A percentile compares a stretch with the other conserved stretches of the same genome.
Conservation (phyloP, 2,888 invertebrate genomes). For the Tetrapedia diversipes region DNA sequence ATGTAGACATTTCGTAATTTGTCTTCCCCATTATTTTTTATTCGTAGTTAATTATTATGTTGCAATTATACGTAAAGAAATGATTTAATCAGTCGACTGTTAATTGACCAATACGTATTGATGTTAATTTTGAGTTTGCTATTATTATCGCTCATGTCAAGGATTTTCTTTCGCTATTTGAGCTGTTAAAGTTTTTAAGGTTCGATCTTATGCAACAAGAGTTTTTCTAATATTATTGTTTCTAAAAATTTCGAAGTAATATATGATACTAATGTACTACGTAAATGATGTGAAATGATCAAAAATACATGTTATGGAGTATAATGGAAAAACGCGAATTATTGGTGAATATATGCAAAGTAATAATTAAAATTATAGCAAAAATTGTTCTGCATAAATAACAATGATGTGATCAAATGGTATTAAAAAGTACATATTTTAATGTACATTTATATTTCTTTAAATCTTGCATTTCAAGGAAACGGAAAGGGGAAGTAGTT, state of each 20-base stretch:
- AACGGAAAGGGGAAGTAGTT: slow-evolving; percentile 10
- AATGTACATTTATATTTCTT: slow-evolving; percentile 56
- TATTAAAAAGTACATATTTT: slow-evolving; percentile 25
- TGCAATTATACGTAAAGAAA: slow-evolving; percentile 14
- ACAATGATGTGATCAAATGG: not conserved
- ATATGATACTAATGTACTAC: slow-evolving; percentile 45
- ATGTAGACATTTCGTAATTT: slow-evolving; percentile 55
- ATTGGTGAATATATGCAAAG: slow-evolving; percentile 3
- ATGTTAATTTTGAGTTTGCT: slow-evolving; percentile 29
- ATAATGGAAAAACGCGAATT: slow-evolving; percentile 7
- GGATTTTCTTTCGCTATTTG: slow-evolving; percentile 55
- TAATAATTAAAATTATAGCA: not conserved
- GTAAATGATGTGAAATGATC: not conserved
- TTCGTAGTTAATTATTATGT: slow-evolving; percentile 29
- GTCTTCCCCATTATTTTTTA: slow-evolving; percentile 61
- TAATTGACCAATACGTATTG: slow-evolving; percentile 40
- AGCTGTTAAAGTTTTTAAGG: slow-evolving; percentile 29
- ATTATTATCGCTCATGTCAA: slow-evolving; percentile 23
- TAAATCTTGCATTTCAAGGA: slow-evolving; percentile 42
- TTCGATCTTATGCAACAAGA: not conserved
- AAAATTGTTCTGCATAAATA: not conserved
- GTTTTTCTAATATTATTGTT: slow-evolving; percentile 2
- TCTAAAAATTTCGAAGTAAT: slow-evolving; percentile 33
- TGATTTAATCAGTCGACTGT: slow-evolving; percentile 55
- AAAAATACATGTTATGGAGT: not conserved